Percentiles rank a stretch among this genome's conserved stretches.
Conservation (phyloP, 2,113 vertebrate species). For the Vombatus ursinus region DNA sequence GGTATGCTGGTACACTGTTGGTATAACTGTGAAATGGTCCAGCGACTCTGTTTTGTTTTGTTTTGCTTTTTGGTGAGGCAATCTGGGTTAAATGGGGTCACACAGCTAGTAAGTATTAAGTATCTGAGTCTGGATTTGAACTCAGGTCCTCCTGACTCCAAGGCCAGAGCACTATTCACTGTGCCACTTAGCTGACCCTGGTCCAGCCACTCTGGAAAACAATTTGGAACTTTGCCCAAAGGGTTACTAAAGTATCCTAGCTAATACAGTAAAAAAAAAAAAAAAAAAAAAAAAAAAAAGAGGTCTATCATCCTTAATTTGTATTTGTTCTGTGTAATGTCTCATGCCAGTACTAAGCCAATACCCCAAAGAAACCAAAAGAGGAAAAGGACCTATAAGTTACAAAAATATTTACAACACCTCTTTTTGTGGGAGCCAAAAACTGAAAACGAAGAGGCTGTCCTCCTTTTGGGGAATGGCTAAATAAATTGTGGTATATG, state of each 20-base stretch:
- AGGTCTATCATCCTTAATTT: background rate
- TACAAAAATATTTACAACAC: background rate
- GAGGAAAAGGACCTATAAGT: background rate
- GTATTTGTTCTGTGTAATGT: background rate
- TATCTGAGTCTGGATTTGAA: no score
- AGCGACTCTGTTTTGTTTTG: no score
- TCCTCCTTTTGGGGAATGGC: background rate
- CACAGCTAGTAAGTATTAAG: no score
- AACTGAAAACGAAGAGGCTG: background rate
- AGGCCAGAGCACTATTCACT: no score
- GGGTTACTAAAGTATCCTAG: slow-evolving; percentile 30
- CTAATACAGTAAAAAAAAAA: slow-evolving; percentile 31
- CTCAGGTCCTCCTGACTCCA: no score
- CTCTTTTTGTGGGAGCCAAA: background rate
- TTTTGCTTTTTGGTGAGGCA: no score
- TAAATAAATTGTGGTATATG: background rate
- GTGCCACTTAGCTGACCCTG: no score
- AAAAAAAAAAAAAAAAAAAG: slow-evolving; percentile 31
- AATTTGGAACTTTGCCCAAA: slow-evolving; percentile 4
- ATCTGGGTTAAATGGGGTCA: no score
- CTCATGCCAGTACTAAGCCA: background rate
- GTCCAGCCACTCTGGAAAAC: slow-evolving; percentile 17
- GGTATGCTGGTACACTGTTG: slow-evolving; percentile 26
- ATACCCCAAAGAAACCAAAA: background rate
- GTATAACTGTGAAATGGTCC: background rate